A percentile compares a stretch with the other conserved stretches of the same genome.
These are phyloP conservation scores for Panagrolaimus sp. DNA, from an alignment of 1,140 invertebrate species.

Conservation along the genomic window DNA sequence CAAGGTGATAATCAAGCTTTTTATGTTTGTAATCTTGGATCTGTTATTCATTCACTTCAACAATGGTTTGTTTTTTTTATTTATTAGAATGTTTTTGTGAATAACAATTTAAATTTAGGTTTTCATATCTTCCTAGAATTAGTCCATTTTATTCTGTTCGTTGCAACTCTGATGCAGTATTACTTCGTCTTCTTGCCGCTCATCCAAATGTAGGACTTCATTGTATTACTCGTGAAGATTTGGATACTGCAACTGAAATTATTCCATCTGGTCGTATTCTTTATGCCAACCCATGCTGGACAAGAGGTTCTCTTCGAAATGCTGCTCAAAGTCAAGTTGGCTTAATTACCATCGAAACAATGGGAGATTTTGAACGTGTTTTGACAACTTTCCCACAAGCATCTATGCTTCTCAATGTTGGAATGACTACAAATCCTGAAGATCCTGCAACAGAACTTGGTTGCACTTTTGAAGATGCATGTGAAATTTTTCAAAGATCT, in stretches of 20 bases:
- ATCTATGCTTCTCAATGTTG: conserved; percentile 14
- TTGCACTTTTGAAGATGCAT: conserved; percentile 71
- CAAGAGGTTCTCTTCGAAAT: conserved; percentile 78
- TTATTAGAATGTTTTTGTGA: too few species aligned
- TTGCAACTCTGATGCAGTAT: conserved; percentile 78
- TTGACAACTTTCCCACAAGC: conserved; percentile 33
- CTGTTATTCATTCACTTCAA: conserved; percentile 76
- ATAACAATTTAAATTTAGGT: too few species aligned
- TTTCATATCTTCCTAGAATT: conserved; percentile 79
- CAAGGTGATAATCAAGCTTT: conserved; percentile 77
- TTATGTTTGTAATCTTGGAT: conserved; percentile 82
- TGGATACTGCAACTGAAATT: conserved; percentile 22
- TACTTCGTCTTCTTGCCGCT: conserved; percentile 76
- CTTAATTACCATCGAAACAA: conserved; percentile 88
- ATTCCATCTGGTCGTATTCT: conserved; percentile 72
- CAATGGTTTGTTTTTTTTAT: conserved; percentile 76
- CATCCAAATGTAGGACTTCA: conserved; percentile 79
- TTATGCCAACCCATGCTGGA: conserved; percentile 93
- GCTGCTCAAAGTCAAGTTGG: conserved; percentile 71
- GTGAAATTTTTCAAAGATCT: conserved; percentile 71
- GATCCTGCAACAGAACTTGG: conserved; percentile 69
- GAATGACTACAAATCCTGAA: conserved; percentile 67
- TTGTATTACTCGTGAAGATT: conserved; percentile 79
- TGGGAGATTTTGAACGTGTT: conserved; percentile 83
- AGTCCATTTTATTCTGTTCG: conserved; percentile 91